phyloP scores from a whole-genome alignment of 1,140 invertebrate genomes.

The Octopus bimaculoides region DNA sequence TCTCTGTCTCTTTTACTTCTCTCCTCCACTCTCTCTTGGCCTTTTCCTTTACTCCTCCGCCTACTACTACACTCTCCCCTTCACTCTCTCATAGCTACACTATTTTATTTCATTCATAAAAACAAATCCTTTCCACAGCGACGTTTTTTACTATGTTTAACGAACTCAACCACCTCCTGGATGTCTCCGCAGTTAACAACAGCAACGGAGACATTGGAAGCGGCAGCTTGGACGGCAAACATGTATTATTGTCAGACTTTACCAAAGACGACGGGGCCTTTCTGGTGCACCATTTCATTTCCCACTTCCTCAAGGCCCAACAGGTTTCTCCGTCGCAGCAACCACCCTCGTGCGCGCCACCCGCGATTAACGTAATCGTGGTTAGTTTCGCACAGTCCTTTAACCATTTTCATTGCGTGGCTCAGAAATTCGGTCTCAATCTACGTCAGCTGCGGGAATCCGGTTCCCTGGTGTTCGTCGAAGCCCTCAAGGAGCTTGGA shows the following conservation, averaged over 20 bases:
- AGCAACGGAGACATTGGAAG: conserved; percentile 10
- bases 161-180: conserved; percentile 30
- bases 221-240: conserved; percentile 9
- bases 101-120: too few relatives aligned
- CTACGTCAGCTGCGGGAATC: conserved; percentile 25
- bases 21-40: too few relatives aligned
- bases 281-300: conserved; percentile 34
- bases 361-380: conserved; percentile 27
- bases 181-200: too few relatives aligned
- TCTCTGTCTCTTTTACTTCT: too few relatives aligned
- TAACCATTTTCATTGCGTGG: conserved; percentile 37
- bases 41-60: too few relatives aligned
- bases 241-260: conserved; percentile 24
- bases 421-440: conserved; percentile 37
- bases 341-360: background rate
- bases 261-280: conserved; percentile 28
- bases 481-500: conserved; percentile 32
- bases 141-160: conserved; percentile 17
- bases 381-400: conserved; percentile 33
- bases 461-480: conserved; percentile 32
- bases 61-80: too few relatives aligned
- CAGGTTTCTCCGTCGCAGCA: background rate
- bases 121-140: too few relatives aligned
- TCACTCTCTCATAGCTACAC: too few relatives aligned
- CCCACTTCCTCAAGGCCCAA: conserved; percentile 21